Percentiles rank a stretch among this genome's conserved stretches.
Evolutionary conservation across 2,888 invertebrate species (phyloP).

Genomic region (Tenthredo scrophulariae): DNA sequence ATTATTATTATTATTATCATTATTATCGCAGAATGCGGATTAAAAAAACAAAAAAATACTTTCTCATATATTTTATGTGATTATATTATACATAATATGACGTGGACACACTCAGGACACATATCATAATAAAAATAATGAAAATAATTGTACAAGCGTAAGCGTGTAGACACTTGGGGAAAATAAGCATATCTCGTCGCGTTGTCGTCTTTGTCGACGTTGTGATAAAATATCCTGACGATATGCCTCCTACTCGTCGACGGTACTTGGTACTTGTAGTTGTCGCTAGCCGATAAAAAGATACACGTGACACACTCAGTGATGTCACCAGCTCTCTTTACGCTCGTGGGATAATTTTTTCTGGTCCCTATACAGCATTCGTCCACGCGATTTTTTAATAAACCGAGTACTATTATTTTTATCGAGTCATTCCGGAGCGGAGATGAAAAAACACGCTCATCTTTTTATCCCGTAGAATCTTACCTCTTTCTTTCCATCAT

Average conservation of each 20-base stretch:
- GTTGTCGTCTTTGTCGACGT: not conserved
- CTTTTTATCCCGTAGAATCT: not conserved
- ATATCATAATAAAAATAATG: not conserved
- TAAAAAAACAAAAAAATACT: not conserved
- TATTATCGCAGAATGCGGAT: not conserved
- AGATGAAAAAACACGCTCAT: not conserved
- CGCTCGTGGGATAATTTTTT: conserved; percentile 44
- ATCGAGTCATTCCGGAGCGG: not conserved
- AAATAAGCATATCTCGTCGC: not conserved
- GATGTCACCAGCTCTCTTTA: conserved; percentile 5
- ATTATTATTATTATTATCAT: too few species aligned
- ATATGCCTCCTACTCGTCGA: not conserved
- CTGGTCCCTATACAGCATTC: not conserved
- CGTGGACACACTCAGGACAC: too few species aligned
- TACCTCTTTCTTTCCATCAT: not conserved
- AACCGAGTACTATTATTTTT: not conserved
- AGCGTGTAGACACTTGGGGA: not conserved
- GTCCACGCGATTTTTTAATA: not conserved
- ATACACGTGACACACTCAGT: conserved; percentile 33
- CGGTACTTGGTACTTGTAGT: conserved; percentile 54
- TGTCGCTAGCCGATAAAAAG: conserved; percentile 41
- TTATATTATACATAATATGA: not conserved
- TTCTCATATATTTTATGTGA: not conserved
- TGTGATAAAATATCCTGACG: not conserved
- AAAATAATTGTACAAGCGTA: not conserved